Evolutionary conservation across 2,888 invertebrate genomes (phyloP).

Genomic region (Corbicula japonica): DNA sequence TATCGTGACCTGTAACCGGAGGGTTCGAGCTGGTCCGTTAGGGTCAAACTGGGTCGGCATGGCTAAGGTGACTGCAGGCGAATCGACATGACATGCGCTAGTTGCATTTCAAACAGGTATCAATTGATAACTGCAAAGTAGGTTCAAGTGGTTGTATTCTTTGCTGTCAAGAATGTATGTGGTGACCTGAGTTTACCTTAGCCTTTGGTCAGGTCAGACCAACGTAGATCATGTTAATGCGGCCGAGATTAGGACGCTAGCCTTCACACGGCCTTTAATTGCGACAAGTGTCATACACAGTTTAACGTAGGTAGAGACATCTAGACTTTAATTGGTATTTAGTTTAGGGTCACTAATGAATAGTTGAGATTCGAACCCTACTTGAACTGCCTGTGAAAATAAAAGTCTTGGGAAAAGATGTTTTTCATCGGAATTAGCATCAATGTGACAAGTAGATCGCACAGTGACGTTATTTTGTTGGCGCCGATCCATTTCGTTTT

Average conservation of each 20-base stretch:
- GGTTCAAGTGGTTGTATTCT: background rate
- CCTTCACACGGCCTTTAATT: slow-evolving; percentile 23
- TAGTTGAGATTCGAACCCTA: slow-evolving; percentile 25
- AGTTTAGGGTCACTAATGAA: slow-evolving; percentile 16
- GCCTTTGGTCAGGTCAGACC: slow-evolving; percentile 18
- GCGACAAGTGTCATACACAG: slow-evolving; percentile 20
- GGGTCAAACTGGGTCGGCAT: slow-evolving; percentile 21
- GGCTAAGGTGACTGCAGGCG: slow-evolving; percentile 23
- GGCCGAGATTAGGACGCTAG: background rate
- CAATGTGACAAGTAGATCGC: too few relatives aligned
- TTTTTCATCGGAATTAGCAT: too few relatives aligned
- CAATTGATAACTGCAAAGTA: slow-evolving; percentile 1
- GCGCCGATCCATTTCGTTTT: too few relatives aligned
- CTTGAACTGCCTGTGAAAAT: slow-evolving; percentile 29
- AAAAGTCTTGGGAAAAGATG: slow-evolving; percentile 16
- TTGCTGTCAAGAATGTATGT: slow-evolving; percentile 9
- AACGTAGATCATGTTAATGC: slow-evolving; percentile 20
- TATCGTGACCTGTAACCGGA: slow-evolving; percentile 29
- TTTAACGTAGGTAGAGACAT: slow-evolving; percentile 9
- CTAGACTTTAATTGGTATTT: slow-evolving; percentile 29
- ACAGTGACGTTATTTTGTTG: too few relatives aligned
- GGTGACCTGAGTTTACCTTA: slow-evolving; percentile 28
- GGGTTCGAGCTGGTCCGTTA: slow-evolving; percentile 29
- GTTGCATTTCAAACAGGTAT: slow-evolving; percentile 6
- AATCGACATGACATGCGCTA: slow-evolving; percentile 37